phyloP scores from a whole-genome alignment of 1,140 invertebrate species.

The Bombus haemorrhoidalis region DNA sequence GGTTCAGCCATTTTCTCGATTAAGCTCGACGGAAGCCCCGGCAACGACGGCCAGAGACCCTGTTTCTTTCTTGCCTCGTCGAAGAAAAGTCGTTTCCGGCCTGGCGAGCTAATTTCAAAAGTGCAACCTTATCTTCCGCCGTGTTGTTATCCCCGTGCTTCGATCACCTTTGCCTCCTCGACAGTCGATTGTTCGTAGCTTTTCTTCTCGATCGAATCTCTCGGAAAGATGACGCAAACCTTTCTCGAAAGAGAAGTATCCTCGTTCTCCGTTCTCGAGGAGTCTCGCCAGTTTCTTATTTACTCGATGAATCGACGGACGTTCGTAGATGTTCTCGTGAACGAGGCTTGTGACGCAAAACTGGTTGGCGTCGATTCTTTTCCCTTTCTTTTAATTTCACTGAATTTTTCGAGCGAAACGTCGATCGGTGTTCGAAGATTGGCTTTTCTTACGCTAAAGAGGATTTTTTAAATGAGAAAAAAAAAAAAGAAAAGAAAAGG shows the following conservation, averaged over 20 bases:
- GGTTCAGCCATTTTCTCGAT: conserved; percentile 65
- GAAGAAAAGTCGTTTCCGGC: conserved; percentile 26
- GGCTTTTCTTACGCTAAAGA: no score
- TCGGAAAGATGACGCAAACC: neutral
- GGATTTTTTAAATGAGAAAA: no score
- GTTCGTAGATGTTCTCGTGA: no score
- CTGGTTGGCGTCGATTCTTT: no score
- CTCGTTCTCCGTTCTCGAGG: neutral
- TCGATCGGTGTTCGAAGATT: no score
- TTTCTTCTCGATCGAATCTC: neutral
- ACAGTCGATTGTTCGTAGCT: neutral
- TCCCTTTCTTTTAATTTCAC: no score
- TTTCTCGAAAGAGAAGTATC: neutral
- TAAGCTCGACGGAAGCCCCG: conserved; percentile 52
- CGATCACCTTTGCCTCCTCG: neutral
- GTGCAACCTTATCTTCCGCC: conserved; percentile 1
- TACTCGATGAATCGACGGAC: no score
- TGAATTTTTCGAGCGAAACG: no score
- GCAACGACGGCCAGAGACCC: neutral
- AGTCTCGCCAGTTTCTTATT: neutral
- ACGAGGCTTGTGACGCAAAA: no score
- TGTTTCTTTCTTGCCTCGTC: conserved; percentile 28
- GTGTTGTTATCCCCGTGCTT: neutral
- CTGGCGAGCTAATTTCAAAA: conserved; percentile 54
- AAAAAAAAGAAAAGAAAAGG: no score